phyloP scores from a whole-genome alignment of 2,797 vertebrate species.

The Sebastes itinus region DNA sequence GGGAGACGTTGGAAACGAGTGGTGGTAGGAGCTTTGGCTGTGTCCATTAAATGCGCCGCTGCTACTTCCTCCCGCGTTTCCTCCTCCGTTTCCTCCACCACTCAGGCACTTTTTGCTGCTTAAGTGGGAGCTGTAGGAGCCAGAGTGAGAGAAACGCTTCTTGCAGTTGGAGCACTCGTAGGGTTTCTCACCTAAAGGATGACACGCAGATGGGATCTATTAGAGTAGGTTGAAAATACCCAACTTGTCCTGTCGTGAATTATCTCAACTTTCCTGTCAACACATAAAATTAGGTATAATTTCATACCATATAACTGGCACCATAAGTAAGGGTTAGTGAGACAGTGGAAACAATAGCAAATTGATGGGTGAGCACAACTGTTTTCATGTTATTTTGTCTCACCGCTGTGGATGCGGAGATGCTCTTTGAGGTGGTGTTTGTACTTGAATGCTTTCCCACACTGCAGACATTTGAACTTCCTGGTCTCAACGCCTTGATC shows the following conservation, averaged over 20 bases:
- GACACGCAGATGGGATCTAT: constrained; percentile 30
- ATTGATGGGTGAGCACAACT: constrained; percentile 44
- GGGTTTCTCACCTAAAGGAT: constrained; percentile 85
- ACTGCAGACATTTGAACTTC: constrained; percentile 87
- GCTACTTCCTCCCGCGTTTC: constrained; percentile 41
- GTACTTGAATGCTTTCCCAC: constrained; percentile 90
- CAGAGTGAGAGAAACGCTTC: constrained; percentile 86
- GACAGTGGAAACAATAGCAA: constrained; percentile 56
- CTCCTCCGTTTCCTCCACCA: constrained; percentile 64
- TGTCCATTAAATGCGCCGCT: constrained; percentile 73
- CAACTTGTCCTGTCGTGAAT: constrained; percentile 29
- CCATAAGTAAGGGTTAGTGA: constrained; percentile 53
- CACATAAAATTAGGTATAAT: constrained; percentile 48
- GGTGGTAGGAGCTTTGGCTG: constrained; percentile 58
- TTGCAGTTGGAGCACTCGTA: constrained; percentile 88
- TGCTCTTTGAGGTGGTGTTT: constrained; percentile 91
- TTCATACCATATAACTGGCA: constrained; percentile 43
- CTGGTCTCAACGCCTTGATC: constrained; percentile 82
- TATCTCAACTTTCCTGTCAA: constrained; percentile 33
- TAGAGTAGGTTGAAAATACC: constrained; percentile 26
- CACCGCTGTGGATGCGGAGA: constrained; percentile 89
- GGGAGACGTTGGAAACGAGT: constrained; percentile 74
- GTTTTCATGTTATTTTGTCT: constrained; percentile 68
- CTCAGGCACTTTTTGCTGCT: constrained; percentile 86
- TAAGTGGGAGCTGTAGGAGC: constrained; percentile 86